Base-by-base conservation (phyloP, 1,140 invertebrate genomes). In the Fopius arisanus region DNA sequence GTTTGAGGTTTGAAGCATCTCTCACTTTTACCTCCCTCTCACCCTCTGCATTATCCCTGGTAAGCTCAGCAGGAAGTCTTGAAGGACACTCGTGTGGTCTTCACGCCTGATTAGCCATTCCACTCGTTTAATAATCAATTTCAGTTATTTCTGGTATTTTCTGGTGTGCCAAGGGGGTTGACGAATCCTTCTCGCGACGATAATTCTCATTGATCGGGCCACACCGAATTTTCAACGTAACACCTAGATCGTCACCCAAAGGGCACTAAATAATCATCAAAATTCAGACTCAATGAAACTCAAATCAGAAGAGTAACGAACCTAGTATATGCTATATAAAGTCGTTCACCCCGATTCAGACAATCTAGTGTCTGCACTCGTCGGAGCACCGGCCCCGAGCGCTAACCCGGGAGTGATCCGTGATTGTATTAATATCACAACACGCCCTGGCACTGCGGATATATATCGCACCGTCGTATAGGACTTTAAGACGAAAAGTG, bases 371-470 rank as follows among this genome's bases (percentile, higher is more conserved):
- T 88, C 86, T 88, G 84, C 83, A 81, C 80, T 75, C 84, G 84
- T 81, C 83, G 80, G 63, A 37, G 69, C 63, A 59, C 62, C 29
- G 63, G 51, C 62, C 43, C 14, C 29, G 40, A 21, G 16, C 62
- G 75, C 81, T 84, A 86, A 86, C 84, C 84, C 85, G 86, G 84
- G 85, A 87, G 79, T 87, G 85, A 88, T 88, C 83, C 84, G 85
- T 84, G 85, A 87, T 88, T 88, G 86, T 88, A 88, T 88, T 88
- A 88, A 88, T 88, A 88, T 88, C 87, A 88, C 87, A 86, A 87
- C 85, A 87, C 84, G 81, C 83, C 81, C 79, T 77, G 80, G 81
- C 79, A 83, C 79, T 79, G 79, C 81, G 79, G 81, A 80, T 81
- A 81, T 84, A 83, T 84, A 66, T 70, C 41, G 37, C 6, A 10